phyloP scores from a whole-genome alignment of 2,113 vertebrate genomes.

The Chlamydotis undulata region DNA sequence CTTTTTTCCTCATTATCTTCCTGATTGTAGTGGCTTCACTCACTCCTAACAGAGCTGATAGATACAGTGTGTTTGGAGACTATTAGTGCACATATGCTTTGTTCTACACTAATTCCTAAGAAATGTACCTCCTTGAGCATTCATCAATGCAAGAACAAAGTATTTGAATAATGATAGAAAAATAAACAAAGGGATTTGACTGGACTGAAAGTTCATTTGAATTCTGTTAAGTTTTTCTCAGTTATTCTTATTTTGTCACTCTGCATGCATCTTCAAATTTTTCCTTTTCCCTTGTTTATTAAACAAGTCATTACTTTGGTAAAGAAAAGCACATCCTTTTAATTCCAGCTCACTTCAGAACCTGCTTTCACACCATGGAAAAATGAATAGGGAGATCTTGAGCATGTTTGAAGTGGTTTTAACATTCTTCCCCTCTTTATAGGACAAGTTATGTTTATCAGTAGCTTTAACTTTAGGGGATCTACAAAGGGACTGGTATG shows the following conservation, averaged over 20 bases:
- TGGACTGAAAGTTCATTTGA: background rate
- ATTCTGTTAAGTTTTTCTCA: background rate
- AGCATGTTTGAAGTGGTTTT: slow-evolving; percentile 67
- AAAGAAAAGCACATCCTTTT: slow-evolving; percentile 6
- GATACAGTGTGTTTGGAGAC: background rate
- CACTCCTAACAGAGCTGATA: background rate
- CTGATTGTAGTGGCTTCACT: background rate
- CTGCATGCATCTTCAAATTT: background rate
- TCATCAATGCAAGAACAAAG: background rate
- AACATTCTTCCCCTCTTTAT: slow-evolving; percentile 58
- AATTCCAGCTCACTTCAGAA: slow-evolving; percentile 33
- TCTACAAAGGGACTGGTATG: slow-evolving; percentile 71
- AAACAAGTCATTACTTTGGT: background rate
- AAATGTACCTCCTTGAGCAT: background rate
- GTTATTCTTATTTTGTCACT: background rate
- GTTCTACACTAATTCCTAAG: background rate
- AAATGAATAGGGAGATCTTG: slow-evolving; percentile 25
- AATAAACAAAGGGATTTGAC: background rate
- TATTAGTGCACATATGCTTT: background rate
- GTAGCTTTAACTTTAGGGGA: slow-evolving; percentile 56
- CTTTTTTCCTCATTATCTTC: background rate
- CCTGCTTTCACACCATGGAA: slow-evolving; percentile 20
- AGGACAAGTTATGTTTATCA: slow-evolving; percentile 59
- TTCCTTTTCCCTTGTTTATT: slow-evolving; percentile 35
- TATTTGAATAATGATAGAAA: background rate